phyloP scores from a whole-genome alignment of 2,888 invertebrate species.

The Sphaeridia pumilis region DNA sequence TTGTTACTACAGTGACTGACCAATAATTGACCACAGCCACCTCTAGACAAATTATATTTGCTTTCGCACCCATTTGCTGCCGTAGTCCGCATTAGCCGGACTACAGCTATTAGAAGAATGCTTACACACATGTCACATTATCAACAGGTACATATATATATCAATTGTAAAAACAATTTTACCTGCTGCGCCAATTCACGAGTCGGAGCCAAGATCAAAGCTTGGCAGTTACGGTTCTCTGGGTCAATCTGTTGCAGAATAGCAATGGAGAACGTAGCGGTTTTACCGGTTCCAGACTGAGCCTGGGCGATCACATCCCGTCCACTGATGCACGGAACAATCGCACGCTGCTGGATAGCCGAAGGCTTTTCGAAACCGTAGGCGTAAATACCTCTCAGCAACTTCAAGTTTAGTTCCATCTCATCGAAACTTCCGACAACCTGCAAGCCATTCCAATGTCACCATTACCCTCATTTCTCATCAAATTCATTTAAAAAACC shows the following conservation, averaged over 20 bases:
- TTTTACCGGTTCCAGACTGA: conserved; percentile 97
- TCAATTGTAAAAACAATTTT: too few species aligned
- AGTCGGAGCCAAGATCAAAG: conserved; percentile 94
- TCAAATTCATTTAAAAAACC: too few species aligned
- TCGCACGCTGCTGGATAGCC: conserved; percentile 97
- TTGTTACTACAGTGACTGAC: conserved; percentile 13
- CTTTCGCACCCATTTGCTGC: conserved; percentile 29
- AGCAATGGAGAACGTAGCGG: conserved; percentile 98
- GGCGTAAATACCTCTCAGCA: conserved; percentile 94
- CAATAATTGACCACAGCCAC: background rate
- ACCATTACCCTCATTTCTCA: too few species aligned
- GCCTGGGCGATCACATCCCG: conserved; percentile 99
- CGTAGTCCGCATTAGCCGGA: conserved; percentile 11
- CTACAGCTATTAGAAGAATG: conserved; percentile 28
- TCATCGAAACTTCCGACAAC: conserved; percentile 96
- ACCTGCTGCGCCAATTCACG: conserved; percentile 66
- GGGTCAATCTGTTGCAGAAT: conserved; percentile 96
- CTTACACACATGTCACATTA: background rate
- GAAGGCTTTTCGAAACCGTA: conserved; percentile 99
- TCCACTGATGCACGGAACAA: conserved; percentile 90
- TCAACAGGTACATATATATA: background rate
- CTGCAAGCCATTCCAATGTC: too few species aligned
- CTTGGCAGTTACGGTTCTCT: conserved; percentile 79
- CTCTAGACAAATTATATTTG: conserved; percentile 15
- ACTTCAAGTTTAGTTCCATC: conserved; percentile 91